Evolutionary conservation across 2,797 vertebrate genomes (phyloP).

Genomic region (Monodelphis domestica): DNA sequence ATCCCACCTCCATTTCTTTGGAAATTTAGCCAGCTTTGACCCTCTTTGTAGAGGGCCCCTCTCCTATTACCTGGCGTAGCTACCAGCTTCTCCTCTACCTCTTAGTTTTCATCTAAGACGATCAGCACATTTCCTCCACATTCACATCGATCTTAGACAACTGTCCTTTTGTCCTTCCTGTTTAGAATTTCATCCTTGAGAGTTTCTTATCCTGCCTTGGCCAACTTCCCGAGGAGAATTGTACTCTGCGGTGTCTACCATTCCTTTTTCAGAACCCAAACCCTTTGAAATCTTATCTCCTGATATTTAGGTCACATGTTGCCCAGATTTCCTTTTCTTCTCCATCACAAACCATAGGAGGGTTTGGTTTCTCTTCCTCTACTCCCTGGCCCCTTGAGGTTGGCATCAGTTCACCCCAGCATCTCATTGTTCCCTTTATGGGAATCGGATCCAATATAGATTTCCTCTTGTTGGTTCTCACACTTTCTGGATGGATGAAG

Average conservation of each 20-base stretch:
- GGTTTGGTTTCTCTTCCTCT: background rate
- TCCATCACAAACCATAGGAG: background rate
- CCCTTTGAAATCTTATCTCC: background rate
- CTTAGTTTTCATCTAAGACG: background rate
- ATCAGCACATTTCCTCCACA: background rate
- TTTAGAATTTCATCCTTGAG: background rate
- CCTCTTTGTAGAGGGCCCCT: background rate
- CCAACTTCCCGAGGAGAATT: background rate
- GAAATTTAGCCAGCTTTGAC: background rate
- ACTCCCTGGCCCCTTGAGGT: background rate
- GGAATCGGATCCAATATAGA: background rate
- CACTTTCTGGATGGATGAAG: background rate
- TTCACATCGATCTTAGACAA: background rate
- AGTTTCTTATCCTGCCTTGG: background rate
- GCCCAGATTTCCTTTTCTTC: background rate
- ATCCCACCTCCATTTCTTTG: rapidly evolving
- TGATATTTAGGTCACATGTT: background rate
- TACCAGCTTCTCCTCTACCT: background rate
- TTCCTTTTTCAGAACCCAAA: background rate
- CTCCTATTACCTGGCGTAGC: background rate
- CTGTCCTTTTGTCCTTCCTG: background rate
- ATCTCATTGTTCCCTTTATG: background rate
- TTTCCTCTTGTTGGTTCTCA: background rate
- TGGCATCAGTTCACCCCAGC: background rate
- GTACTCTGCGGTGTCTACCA: background rate